Evolutionary conservation across 2,888 invertebrate species (phyloP).

Genomic region (Fabriciana adippe): DNA sequence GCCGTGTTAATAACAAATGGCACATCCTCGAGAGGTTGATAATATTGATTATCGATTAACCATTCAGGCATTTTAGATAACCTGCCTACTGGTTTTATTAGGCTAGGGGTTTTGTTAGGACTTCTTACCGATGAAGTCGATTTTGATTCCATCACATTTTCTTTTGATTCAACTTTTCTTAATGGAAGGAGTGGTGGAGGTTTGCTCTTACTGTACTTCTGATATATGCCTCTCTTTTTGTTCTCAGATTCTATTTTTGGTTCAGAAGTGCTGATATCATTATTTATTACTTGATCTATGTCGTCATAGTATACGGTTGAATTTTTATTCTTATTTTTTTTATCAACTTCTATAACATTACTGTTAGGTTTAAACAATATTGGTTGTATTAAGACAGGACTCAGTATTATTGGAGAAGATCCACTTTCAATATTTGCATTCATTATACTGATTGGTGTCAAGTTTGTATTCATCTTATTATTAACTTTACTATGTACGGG

Average conservation of each 20-base stretch:
- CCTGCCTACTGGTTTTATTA: conserved; percentile 52
- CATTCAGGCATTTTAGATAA: conserved; percentile 64
- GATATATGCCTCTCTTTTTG: conserved; percentile 58
- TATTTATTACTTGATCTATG: conserved; percentile 61
- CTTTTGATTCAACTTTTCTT: conserved; percentile 55
- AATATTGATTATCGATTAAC: conserved; percentile 69
- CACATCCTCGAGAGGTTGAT: conserved; percentile 68
- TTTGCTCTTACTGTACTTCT: conserved; percentile 63
- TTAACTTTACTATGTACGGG: conserved; percentile 40
- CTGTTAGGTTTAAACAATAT: conserved; percentile 56
- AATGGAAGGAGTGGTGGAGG: conserved; percentile 57
- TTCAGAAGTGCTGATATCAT: conserved; percentile 42
- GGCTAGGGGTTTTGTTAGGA: conserved; percentile 41
- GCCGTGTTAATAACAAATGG: conserved; percentile 66
- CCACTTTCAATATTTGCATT: conserved; percentile 49
- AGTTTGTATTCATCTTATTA: conserved; percentile 54
- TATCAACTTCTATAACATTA: conserved; percentile 33
- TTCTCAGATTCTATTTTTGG: conserved; percentile 43
- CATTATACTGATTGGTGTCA: conserved; percentile 62
- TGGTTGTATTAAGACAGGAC: conserved; percentile 70
- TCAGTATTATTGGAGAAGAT: conserved; percentile 63
- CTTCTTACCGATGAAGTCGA: conserved; percentile 47
- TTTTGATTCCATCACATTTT: conserved; percentile 51
- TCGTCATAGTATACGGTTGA: conserved; percentile 69
- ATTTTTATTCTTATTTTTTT: conserved; percentile 48